Evolutionary conservation across 2,797 vertebrate species (phyloP).

Genomic region (Pipistrellus pygmaeus): DNA sequence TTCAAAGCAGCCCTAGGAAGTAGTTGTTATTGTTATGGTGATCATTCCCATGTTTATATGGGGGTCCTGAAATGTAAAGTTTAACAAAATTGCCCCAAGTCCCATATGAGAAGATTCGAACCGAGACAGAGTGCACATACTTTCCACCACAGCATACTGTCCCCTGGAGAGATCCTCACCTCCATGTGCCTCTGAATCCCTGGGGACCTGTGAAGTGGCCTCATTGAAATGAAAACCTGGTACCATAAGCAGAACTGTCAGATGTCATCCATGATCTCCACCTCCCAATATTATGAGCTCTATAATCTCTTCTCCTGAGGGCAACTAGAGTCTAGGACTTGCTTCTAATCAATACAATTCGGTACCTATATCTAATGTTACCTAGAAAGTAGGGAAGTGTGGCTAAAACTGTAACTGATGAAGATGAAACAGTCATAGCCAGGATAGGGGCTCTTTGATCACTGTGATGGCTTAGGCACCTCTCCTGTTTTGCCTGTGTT

Average conservation of each 20-base stretch:
- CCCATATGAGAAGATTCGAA: neutral
- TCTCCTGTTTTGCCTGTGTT: neutral
- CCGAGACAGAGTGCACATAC: neutral
- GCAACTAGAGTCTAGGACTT: neutral
- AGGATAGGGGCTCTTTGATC: neutral
- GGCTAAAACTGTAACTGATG: neutral
- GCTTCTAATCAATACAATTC: neutral
- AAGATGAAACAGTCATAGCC: neutral
- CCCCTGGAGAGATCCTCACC: neutral
- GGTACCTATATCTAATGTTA: neutral
- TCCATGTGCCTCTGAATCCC: neutral
- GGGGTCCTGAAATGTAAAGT: neutral
- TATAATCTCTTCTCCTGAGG: neutral
- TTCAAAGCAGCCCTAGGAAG: neutral
- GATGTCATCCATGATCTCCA: neutral
- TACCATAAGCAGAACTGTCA: neutral
- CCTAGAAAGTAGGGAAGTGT: neutral
- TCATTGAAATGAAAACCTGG: neutral
- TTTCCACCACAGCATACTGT: neutral
- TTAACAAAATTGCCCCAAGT: neutral
- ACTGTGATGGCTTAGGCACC: neutral
- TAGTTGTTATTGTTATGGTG: neutral
- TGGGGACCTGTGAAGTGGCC: neutral
- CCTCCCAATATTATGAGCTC: fast-evolving
- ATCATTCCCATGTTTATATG: neutral